phyloP scores from a whole-genome alignment of 37 sponge, comb jelly and placozoan genomes.

The Agelas oroides region DNA sequence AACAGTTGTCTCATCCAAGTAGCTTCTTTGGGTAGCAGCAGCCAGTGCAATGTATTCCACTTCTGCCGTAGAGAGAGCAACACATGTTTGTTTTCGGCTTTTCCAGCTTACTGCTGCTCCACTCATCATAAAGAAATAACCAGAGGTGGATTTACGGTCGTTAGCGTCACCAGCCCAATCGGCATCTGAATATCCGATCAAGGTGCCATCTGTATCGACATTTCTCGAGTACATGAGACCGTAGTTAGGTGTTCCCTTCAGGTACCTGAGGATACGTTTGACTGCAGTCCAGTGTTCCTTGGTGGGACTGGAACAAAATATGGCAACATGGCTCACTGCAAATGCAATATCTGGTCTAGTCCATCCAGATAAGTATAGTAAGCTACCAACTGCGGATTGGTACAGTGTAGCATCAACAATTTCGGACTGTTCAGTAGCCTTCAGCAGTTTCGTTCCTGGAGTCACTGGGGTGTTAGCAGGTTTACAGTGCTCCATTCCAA shows the following conservation, averaged over 20 bases:
- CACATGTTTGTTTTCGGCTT: slow-evolving; percentile 40
- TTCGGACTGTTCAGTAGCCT: slow-evolving; percentile 31
- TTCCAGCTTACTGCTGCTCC: slow-evolving; percentile 45
- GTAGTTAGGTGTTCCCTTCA: slow-evolving; percentile 41
- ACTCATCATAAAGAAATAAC: slow-evolving; percentile 47
- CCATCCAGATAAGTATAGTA: slow-evolving; percentile 51
- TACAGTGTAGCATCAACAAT: slow-evolving; percentile 20
- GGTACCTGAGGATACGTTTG: slow-evolving; percentile 51
- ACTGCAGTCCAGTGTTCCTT: slow-evolving; percentile 52
- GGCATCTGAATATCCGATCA: slow-evolving; percentile 49
- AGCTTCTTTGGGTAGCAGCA: slow-evolving; percentile 61
- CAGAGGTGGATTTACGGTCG: slow-evolving; percentile 46
- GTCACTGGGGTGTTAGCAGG: slow-evolving; percentile 31
- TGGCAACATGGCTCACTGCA: slow-evolving; percentile 44
- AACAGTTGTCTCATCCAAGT: slow-evolving; percentile 49
- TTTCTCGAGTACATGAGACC: slow-evolving; percentile 27
- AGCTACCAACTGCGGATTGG: slow-evolving; percentile 49
- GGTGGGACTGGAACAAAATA: slow-evolving; percentile 53
- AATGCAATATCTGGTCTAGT: slow-evolving; percentile 66
- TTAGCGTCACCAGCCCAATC: slow-evolving; percentile 54
- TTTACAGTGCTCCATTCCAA: slow-evolving; percentile 54
- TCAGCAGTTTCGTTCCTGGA: slow-evolving; percentile 20
- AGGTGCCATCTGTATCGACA: slow-evolving; percentile 1
- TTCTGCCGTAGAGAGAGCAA: slow-evolving; percentile 49
- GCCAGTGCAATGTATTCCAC: slow-evolving; percentile 63